Evolutionary conservation across 2,797 vertebrate species (phyloP), one percentile per base, ranked within the genome.

Genomic region (Dendrocincla tyrannina): DNA sequence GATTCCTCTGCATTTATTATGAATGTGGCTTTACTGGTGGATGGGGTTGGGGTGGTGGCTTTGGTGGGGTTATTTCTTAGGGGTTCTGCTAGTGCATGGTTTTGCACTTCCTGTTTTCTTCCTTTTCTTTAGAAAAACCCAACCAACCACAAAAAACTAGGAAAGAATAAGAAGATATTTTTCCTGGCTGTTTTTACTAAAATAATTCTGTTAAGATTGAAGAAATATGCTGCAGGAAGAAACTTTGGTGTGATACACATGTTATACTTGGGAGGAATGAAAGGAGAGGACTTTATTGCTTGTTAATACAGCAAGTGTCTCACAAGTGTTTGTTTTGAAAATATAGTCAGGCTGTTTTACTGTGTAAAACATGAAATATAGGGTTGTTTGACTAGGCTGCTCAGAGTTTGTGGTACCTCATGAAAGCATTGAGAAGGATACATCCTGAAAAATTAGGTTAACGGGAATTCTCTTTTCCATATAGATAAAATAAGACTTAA

Each of bases 361-460:
- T 32, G 52, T 85, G 50, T 83, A 90, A 77, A 89, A 91, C 47
- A 56, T 58, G 66, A 88, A 79, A 41, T 50, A 32, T 25, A 74
- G 77, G 69, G 41, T 91, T 89, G 72, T 83, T 96, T 91, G 53
- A 72, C 64, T 41, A 22, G 35, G 44, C 69, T 95, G 78, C 94
- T 95, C 67, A 85, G 64, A 33, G 15, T 64, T 9, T 69, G 30
- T 66, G 41, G 11, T 25, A 47, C 69, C 50, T 91, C 20, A 35
- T 80, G 66, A 32, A 69, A 91, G 60, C 78, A 66, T 74, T 28
- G 74, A 91, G 39, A 3, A 28, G 35, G 37, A 28, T n/a, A 18
- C 0, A 1, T 37, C 35, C 44, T 50, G 27, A 49, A 79, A 82
- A 68, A 14, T 4, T 20, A 33, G 37, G 32, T 3, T 68, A 18